Evolutionary conservation across 2,113 vertebrate genomes (phyloP).

Genomic region (Centropus unirufus): DNA sequence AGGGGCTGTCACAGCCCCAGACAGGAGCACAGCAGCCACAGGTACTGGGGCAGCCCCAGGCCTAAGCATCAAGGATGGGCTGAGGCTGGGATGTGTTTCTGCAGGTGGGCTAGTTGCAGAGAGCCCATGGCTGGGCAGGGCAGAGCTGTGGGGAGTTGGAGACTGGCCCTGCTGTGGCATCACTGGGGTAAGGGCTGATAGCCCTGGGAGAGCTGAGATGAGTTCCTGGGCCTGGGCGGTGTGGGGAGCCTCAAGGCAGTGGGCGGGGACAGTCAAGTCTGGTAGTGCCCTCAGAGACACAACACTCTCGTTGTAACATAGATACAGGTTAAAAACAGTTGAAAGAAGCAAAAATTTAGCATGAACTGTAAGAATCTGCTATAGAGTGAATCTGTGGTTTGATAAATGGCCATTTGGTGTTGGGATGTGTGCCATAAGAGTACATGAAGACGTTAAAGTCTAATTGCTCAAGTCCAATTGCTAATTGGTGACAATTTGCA

Average conservation of each 20-base stretch:
- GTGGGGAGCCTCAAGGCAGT: not conserved
- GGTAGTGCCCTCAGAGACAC: not conserved
- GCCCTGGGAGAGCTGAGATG: fast-evolving
- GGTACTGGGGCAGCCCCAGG: fast-evolving
- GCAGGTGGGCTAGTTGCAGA: fast-evolving
- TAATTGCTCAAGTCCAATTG: not conserved
- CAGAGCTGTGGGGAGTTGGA: not conserved
- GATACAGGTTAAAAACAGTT: not conserved
- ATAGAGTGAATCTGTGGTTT: not conserved
- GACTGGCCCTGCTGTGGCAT: fast-evolving
- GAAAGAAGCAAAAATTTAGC: not conserved
- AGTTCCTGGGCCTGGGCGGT: not conserved
- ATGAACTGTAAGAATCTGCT: not conserved
- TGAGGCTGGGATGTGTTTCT: too few relatives aligned
- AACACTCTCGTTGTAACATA: fast-evolving
- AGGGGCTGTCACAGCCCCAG: fast-evolving
- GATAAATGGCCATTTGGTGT: not conserved
- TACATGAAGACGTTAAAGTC: not conserved
- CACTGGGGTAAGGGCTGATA: fast-evolving
- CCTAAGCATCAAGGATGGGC: fast-evolving
- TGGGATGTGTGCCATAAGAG: not conserved
- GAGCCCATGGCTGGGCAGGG: fast-evolving
- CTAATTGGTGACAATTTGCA: not conserved
- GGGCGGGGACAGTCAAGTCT: fast-evolving
- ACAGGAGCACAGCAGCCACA: fast-evolving